Percentiles rank a stretch among this genome's conserved stretches.
Conservation (phyloP, 1,140 invertebrate genomes). For the Ostrea edulis region DNA sequence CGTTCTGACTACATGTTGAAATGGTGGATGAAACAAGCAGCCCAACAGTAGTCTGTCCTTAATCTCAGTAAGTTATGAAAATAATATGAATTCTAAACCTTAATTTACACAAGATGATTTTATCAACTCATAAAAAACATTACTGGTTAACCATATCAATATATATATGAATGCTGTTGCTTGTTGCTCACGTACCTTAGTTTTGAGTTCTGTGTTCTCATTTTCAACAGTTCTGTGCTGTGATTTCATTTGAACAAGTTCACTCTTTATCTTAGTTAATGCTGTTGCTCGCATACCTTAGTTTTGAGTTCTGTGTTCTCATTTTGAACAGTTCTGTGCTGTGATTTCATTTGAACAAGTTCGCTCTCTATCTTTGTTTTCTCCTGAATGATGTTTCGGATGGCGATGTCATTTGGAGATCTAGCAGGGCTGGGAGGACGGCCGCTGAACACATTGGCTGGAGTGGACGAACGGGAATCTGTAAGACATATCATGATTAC, state of each 20-base stretch:
- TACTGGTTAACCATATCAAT: background rate
- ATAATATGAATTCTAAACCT: too few species aligned
- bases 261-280: too few species aligned
- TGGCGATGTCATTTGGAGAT: slow-evolving; percentile 68
- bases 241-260: slow-evolving; percentile 62
- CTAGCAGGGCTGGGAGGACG: slow-evolving; percentile 65
- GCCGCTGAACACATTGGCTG: slow-evolving; percentile 40
- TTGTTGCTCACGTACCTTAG: slow-evolving; percentile 56
- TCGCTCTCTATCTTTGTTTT: slow-evolving; percentile 76
- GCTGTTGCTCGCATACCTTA: slow-evolving; percentile 64
- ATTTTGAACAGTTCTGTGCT: slow-evolving; percentile 64
- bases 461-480: slow-evolving; percentile 54
- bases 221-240: slow-evolving; percentile 64
- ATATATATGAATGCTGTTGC: background rate
- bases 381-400: slow-evolving; percentile 73
- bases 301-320: slow-evolving; percentile 65
- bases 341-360: slow-evolving; percentile 64
- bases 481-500: background rate
- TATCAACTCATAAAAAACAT: background rate
- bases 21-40: too few species aligned
- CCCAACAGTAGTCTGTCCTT: too few species aligned
- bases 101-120: too few species aligned
- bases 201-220: slow-evolving; percentile 64
- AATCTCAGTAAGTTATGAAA: too few species aligned
- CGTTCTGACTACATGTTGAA: too few species aligned